Percentiles rank a stretch among this genome's conserved stretches.
phyloP scores from a whole-genome alignment of 1,140 invertebrate species.

The Elysia chlorotica region DNA sequence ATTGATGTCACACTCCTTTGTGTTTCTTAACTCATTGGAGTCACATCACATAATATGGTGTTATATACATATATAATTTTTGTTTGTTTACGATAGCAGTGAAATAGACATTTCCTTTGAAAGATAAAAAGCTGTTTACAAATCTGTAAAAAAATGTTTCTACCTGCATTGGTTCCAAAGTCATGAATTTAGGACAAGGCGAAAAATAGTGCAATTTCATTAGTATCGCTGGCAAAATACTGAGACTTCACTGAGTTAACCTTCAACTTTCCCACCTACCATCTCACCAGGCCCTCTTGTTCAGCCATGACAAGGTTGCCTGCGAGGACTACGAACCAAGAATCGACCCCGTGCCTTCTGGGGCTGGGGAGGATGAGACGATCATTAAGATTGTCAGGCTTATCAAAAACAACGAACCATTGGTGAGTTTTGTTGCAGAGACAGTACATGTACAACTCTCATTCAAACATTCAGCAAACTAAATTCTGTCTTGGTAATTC shows the following conservation, averaged over 20 bases:
- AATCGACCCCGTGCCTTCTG: slow-evolving; percentile 79
- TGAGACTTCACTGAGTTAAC: neutral
- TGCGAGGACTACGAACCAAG: slow-evolving; percentile 93
- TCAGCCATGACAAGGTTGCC: slow-evolving; percentile 91
- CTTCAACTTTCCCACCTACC: neutral
- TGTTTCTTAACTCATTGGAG: no score
- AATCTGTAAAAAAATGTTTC: neutral
- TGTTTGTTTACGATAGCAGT: no score
- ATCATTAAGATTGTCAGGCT: slow-evolving; percentile 95
- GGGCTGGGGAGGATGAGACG: slow-evolving; percentile 85
- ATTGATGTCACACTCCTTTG: no score
- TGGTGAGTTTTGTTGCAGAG: slow-evolving; percentile 81
- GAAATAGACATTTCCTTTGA: neutral
- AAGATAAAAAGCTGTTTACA: neutral
- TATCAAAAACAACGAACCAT: slow-evolving; percentile 94
- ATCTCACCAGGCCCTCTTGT: slow-evolving; percentile 77
- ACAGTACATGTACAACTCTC: no score
- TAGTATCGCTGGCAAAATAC: neutral
- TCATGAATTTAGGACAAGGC: no score
- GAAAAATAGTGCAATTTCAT: neutral
- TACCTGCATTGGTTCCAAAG: neutral
- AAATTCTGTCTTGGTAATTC: no score
- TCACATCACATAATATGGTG: no score
- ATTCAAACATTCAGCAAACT: no score
- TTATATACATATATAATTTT: no score